phyloP scores from a whole-genome alignment of 2,113 vertebrate species.

The Labrus mixtus region DNA sequence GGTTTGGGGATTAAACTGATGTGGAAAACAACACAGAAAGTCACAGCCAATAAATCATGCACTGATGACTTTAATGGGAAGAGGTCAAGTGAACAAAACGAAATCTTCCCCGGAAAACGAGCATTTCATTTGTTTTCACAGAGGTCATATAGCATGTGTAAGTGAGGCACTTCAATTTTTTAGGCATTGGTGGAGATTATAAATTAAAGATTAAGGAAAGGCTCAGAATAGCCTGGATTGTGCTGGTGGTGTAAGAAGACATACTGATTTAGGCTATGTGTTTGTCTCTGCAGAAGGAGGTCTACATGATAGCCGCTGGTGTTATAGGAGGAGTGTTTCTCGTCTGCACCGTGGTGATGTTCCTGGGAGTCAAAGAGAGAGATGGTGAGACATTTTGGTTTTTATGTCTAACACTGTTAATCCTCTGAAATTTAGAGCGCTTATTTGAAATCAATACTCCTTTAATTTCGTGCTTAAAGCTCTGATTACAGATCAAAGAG shows the following conservation, averaged over 20 bases:
- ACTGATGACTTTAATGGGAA: neutral
- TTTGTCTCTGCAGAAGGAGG: slow-evolving; percentile 82
- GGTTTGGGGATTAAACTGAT: slow-evolving; percentile 4
- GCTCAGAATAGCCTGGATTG: slow-evolving; percentile 56
- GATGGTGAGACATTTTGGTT: slow-evolving; percentile 84
- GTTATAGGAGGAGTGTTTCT: slow-evolving; percentile 90
- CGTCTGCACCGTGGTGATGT: slow-evolving; percentile 88
- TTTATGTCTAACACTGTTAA: neutral
- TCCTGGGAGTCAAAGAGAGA: slow-evolving; percentile 92
- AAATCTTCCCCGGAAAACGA: neutral
- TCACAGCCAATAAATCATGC: slow-evolving; percentile 2
- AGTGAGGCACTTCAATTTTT: slow-evolving; percentile 41
- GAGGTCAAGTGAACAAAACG: neutral
- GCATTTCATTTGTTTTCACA: slow-evolving; percentile 11
- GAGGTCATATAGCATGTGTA: slow-evolving; percentile 14
- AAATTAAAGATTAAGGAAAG: slow-evolving; percentile 68
- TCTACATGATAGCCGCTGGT: slow-evolving; percentile 93
- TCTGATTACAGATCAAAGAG: too few species aligned
- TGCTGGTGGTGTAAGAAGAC: slow-evolving; percentile 11
- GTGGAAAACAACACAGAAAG: slow-evolving; percentile 2
- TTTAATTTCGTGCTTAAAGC: neutral
- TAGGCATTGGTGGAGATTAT: slow-evolving; percentile 43
- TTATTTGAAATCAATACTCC: neutral
- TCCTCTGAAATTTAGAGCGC: neutral
- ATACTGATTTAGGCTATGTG: slow-evolving; percentile 31